phyloP scores from a whole-genome alignment of 2,888 invertebrate species.

The Eledone cirrhosa region DNA sequence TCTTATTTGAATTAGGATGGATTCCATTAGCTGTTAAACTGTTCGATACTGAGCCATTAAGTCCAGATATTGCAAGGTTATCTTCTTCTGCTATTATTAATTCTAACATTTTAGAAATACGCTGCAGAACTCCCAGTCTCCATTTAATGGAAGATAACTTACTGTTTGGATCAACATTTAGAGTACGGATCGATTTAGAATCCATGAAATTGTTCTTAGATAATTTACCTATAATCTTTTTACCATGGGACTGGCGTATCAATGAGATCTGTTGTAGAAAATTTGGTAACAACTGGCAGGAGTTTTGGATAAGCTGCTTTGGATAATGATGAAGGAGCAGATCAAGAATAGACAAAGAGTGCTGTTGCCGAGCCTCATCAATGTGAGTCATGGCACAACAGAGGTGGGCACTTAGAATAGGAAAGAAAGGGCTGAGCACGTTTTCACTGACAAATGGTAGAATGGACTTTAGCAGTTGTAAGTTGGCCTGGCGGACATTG shows the following conservation, averaged over 20 bases:
- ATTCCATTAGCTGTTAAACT: background rate
- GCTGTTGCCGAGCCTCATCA: constrained; percentile 81
- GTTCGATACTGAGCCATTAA: background rate
- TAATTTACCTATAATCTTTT: constrained; percentile 29
- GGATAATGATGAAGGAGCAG: constrained; percentile 77
- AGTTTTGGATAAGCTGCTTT: constrained; percentile 74
- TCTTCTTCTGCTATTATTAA: constrained; percentile 37
- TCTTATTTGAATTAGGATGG: background rate
- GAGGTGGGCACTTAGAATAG: constrained; percentile 80
- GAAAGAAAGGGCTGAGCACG: constrained; percentile 75
- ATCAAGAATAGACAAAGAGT: constrained; percentile 82
- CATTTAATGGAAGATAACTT: constrained; percentile 81
- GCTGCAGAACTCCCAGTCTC: constrained; percentile 79
- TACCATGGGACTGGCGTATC: constrained; percentile 35
- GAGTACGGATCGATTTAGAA: constrained; percentile 67
- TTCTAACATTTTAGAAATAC: constrained; percentile 71
- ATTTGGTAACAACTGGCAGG: constrained; percentile 78
- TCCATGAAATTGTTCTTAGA: constrained; percentile 66
- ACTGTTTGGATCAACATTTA: constrained; percentile 77
- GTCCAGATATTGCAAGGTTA: background rate
- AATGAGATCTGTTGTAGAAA: constrained; percentile 85
- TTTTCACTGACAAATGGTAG: constrained; percentile 42
- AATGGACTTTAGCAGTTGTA: constrained; percentile 67
- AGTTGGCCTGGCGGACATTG: constrained; percentile 69
- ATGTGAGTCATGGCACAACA: constrained; percentile 92